A percentile compares a stretch with the other conserved stretches of the same genome.
Evolutionary conservation across 2,888 invertebrate species (phyloP).

Genomic region (Druceiella hillmani): DNA sequence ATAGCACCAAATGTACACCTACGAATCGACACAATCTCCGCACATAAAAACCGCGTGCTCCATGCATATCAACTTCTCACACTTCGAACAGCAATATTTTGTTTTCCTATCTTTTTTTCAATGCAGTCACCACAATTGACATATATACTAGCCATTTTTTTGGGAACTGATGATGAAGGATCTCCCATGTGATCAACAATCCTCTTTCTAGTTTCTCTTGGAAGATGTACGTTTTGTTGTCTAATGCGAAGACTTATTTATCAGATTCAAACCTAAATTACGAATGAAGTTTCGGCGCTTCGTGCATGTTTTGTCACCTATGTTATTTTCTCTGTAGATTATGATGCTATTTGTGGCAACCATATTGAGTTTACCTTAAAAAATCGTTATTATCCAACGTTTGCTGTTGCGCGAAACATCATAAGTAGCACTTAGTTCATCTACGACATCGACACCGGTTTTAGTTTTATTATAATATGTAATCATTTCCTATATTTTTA

Average conservation of each 20-base stretch:
- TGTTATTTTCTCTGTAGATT: constrained; percentile 12
- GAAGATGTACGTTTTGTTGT: background rate
- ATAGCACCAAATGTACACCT: too few species aligned
- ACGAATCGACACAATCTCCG: too few species aligned
- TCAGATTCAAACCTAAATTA: constrained; percentile 13
- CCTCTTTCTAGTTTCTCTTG: background rate
- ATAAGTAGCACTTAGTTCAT: too few species aligned
- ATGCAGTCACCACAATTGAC: background rate
- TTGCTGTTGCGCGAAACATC: too few species aligned
- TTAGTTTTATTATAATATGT: too few species aligned
- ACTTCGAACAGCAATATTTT: background rate
- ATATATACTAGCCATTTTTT: constrained; percentile 1
- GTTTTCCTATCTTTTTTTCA: background rate
- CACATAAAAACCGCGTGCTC: background rate
- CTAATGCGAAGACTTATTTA: constrained; percentile 5
- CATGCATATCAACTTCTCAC: background rate
- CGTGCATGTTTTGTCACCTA: constrained; percentile 9
- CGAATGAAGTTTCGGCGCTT: constrained; percentile 12
- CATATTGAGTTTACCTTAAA: too few species aligned
- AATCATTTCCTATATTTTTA: too few species aligned
- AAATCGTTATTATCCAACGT: too few species aligned
- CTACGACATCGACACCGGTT: too few species aligned
- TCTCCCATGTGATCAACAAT: background rate
- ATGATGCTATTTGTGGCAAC: constrained; percentile 11
- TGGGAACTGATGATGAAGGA: background rate